These are phyloP conservation scores for cattle (Bos taurus) DNA, from an alignment of 2,113 vertebrate species.

Conservation along the genomic window DNA sequence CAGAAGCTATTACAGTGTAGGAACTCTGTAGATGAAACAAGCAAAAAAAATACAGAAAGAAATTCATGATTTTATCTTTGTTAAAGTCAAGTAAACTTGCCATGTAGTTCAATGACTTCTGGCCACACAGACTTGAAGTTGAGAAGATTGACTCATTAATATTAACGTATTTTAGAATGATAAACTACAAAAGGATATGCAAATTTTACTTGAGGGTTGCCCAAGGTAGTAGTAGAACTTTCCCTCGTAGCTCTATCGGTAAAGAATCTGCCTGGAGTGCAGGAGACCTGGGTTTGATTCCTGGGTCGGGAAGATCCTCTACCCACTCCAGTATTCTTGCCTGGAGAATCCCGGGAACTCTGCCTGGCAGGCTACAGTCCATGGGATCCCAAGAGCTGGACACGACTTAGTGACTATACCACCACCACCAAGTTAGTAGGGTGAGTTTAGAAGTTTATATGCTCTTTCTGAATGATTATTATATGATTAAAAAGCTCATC, in stretches of 20 bases:
- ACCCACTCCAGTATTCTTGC: not conserved
- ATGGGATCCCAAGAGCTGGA: not conserved
- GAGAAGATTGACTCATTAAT: not conserved
- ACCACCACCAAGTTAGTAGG: not conserved
- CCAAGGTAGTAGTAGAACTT: not conserved
- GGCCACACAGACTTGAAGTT: not conserved
- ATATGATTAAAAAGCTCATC: slow-evolving; percentile 12
- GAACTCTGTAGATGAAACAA: not conserved
- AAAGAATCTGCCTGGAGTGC: not conserved
- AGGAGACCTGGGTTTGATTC: not conserved
- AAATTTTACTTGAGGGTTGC: not conserved
- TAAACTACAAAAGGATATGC: not conserved
- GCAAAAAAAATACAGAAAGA: not conserved
- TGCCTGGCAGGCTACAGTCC: not conserved
- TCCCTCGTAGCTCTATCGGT: not conserved
- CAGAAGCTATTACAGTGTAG: not conserved
- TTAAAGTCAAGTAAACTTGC: not conserved
- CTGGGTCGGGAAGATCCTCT: not conserved
- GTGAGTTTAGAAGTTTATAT: not conserved
- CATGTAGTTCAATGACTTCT: not conserved
- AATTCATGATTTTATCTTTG: not conserved
- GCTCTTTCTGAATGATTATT: not conserved
- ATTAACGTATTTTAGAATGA: slow-evolving; percentile 22
- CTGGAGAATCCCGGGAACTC: not conserved
- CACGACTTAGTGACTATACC: not conserved